Percentiles rank a stretch among this genome's conserved stretches.
These are phyloP conservation scores for Orthonychiurus folsomi DNA, from an alignment of 2,888 invertebrate genomes.

Conservation along the genomic window DNA sequence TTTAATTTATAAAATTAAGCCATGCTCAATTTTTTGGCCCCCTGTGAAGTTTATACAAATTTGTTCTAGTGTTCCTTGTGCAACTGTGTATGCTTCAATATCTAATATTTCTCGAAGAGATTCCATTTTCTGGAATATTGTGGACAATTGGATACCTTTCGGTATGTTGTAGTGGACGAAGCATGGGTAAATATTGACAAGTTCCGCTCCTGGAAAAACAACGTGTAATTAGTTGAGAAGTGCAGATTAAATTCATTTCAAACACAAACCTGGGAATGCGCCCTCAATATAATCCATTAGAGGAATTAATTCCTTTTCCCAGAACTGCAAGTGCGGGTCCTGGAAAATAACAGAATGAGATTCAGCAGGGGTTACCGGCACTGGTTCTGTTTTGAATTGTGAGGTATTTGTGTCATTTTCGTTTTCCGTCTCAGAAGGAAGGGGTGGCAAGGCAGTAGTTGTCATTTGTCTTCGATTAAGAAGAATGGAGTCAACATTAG, in stretches of 20 bases:
- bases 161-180: not conserved
- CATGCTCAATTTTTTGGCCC: not conserved
- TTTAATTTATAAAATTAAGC: too few species aligned
- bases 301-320: slow-evolving; percentile 1
- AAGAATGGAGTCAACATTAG: too few species aligned
- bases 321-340: not conserved
- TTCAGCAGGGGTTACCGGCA: not conserved
- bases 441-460: not conserved
- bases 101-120: not conserved
- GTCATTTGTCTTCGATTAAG: not conserved
- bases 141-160: not conserved
- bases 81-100: not conserved
- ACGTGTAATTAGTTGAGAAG: not conserved
- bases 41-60: not conserved
- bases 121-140: not conserved
- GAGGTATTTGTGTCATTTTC: too few species aligned
- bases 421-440: not conserved
- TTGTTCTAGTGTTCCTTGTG: not conserved
- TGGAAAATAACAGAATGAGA: not conserved
- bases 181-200: slow-evolving; percentile 5
- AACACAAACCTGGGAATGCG: slow-evolving; percentile 1
- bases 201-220: not conserved
- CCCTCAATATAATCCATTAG: not conserved
- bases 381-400: too few species aligned
- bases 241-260: not conserved